phyloP scores from a whole-genome alignment of 2,888 invertebrate species.

The Caenorhabditis japonica region DNA sequence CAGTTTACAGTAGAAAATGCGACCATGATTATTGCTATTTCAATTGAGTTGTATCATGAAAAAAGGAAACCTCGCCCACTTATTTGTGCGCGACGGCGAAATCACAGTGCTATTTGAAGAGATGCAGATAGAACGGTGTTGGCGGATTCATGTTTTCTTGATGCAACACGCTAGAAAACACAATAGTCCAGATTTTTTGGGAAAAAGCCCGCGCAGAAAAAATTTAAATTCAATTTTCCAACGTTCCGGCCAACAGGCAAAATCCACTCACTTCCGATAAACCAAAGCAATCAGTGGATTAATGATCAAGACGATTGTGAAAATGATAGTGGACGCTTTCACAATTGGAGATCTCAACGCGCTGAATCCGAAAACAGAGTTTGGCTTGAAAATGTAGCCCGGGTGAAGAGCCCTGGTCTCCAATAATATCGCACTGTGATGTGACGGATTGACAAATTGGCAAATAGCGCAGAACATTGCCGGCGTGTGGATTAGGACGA shows the following conservation, averaged over 20 bases:
- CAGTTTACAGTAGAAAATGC: no score
- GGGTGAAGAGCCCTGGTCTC: conserved; percentile 30
- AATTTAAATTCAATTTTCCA: no score
- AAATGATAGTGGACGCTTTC: conserved; percentile 36
- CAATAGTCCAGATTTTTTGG: no score
- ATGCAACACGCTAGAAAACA: no score
- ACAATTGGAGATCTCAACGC: conserved; percentile 26
- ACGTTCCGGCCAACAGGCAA: not conserved
- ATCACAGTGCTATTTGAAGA: no score
- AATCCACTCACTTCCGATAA: conserved; percentile 28
- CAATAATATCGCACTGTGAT: conserved; percentile 28
- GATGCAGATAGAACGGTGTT: no score
- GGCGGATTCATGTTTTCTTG: no score
- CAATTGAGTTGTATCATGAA: no score
- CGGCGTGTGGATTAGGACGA: conserved; percentile 34
- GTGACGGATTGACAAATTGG: conserved; percentile 45
- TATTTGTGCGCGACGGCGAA: no score
- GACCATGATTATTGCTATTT: no score
- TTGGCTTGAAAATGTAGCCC: conserved; percentile 10
- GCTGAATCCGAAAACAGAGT: conserved; percentile 38
- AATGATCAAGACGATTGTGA: conserved; percentile 28
- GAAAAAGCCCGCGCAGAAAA: no score
- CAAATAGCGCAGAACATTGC: conserved; percentile 43
- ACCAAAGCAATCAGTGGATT: conserved; percentile 40
- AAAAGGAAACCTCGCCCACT: no score